Conservation (phyloP, 2,888 invertebrate genomes). For the Drosophila borborema region DNA sequence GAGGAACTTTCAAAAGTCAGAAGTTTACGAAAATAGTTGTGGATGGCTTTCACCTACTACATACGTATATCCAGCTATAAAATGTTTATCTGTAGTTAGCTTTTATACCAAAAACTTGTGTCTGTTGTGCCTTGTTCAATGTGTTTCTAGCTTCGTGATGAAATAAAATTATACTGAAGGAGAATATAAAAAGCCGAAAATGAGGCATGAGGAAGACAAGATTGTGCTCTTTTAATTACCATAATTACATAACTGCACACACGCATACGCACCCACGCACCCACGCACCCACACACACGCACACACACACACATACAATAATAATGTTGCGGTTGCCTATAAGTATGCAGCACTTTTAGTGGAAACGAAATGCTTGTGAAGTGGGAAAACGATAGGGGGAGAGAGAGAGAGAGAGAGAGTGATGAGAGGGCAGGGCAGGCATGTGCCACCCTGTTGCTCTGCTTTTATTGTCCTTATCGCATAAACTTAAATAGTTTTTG, state of each 20-base stretch:
- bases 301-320: slow-evolving; percentile 29
- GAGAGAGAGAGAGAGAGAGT: neutral
- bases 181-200: slow-evolving; percentile 37
- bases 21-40: neutral
- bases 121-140: neutral
- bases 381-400: neutral
- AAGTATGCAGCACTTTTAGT: slow-evolving; percentile 71
- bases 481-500: slow-evolving; percentile 79
- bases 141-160: slow-evolving; percentile 4
- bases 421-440: neutral
- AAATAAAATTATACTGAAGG: slow-evolving; percentile 20
- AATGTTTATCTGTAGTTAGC: slow-evolving; percentile 1
- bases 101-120: neutral
- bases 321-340: slow-evolving; percentile 63
- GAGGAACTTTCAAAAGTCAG: no score
- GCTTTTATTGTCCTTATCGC: slow-evolving; percentile 78
- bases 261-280: slow-evolving; percentile 16
- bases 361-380: slow-evolving; percentile 2
- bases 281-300: slow-evolving; percentile 15
- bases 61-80: neutral
- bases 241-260: slow-evolving; percentile 77
- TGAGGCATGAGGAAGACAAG: slow-evolving; percentile 46
- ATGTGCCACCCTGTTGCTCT: slow-evolving; percentile 44
- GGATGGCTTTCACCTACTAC: neutral
- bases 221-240: slow-evolving; percentile 73